These are phyloP conservation scores for Drosophila mojavensis DNA, from an alignment of 1,140 invertebrate genomes.

Conservation along the genomic window DNA sequence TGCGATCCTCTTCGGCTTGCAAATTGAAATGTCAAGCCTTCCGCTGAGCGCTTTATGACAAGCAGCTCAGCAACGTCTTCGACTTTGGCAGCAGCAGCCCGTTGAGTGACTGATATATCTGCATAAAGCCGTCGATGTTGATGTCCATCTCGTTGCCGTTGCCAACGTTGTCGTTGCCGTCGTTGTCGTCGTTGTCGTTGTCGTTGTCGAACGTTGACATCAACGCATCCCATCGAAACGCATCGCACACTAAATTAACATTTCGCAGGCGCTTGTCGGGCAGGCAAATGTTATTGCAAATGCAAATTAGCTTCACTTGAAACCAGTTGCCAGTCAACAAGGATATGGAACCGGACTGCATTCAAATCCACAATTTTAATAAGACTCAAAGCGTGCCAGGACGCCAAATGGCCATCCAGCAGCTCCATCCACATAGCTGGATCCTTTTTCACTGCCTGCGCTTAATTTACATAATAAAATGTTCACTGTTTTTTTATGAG, in stretches of 20 bases:
- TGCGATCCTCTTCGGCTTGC: constrained; percentile 52
- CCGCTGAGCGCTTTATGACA: constrained; percentile 79
- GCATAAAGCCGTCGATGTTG: constrained; percentile 59
- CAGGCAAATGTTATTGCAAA: constrained; percentile 77
- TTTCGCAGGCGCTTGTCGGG: constrained; percentile 74
- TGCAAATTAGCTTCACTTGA: constrained; percentile 58
- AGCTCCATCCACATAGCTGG: constrained; percentile 47
- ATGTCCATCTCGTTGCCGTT: constrained; percentile 34
- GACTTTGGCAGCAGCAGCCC: constrained; percentile 36
- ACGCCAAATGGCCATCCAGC: constrained; percentile 18
- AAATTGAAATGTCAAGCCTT: constrained; percentile 80
- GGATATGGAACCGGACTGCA: constrained; percentile 43
- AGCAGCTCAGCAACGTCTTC: constrained; percentile 55
- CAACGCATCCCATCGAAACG: constrained; percentile 43
- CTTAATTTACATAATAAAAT: constrained; percentile 76
- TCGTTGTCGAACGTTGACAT: constrained; percentile 36
- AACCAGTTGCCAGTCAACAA: constrained; percentile 69
- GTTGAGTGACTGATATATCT: constrained; percentile 77
- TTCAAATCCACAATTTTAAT: constrained; percentile 40
- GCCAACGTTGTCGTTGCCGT: no score
- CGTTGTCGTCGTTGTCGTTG: no score
- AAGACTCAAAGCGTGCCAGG: constrained; percentile 42
- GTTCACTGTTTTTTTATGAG: constrained; percentile 67
- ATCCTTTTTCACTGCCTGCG: constrained; percentile 61
- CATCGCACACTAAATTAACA: constrained; percentile 81